Conservation (phyloP, 2,113 vertebrate species). For the Gallinago media region DNA sequence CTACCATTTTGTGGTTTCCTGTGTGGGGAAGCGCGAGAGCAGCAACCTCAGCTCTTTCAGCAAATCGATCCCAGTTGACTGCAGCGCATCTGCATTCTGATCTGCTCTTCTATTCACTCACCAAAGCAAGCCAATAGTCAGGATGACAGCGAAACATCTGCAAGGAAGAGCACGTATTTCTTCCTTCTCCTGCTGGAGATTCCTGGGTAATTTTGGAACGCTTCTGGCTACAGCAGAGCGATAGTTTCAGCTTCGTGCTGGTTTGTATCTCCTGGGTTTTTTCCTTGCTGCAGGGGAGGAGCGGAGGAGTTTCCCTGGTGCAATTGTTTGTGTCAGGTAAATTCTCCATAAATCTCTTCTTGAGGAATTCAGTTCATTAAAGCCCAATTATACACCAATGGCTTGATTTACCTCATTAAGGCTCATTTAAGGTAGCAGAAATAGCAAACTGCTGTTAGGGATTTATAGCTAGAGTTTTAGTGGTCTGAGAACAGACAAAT, state of each 20-base stretch:
- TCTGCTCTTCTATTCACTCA: not conserved
- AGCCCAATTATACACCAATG: conserved; percentile 22
- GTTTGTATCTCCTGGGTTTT: not conserved
- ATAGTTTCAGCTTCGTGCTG: conserved; percentile 9
- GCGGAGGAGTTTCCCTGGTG: not conserved
- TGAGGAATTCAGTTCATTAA: conserved; percentile 63
- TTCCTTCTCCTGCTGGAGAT: conserved; percentile 22
- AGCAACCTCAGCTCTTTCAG: conserved; percentile 44
- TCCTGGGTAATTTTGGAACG: not conserved
- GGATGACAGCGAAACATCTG: conserved; percentile 41
- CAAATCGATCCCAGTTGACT: not conserved
- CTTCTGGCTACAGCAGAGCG: rapidly evolving
- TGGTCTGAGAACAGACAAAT: not conserved
- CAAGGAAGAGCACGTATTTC: not conserved
- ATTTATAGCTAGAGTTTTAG: not conserved
- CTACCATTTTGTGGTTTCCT: conserved; percentile 68
- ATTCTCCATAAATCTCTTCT: conserved; percentile 19
- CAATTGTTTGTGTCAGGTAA: not conserved
- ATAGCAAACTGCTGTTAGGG: not conserved
- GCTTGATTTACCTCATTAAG: conserved; percentile 43
- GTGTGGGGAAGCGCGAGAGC: conserved; percentile 50
- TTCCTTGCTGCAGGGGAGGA: not conserved
- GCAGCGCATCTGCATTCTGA: conserved; percentile 44
- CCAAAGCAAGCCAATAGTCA: not conserved
- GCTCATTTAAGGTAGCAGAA: conserved; percentile 32